A percentile compares a stretch with the other conserved stretches of the same genome.
Conservation (phyloP, 1,140 invertebrate species). For the Drosophila trapezifrons region DNA sequence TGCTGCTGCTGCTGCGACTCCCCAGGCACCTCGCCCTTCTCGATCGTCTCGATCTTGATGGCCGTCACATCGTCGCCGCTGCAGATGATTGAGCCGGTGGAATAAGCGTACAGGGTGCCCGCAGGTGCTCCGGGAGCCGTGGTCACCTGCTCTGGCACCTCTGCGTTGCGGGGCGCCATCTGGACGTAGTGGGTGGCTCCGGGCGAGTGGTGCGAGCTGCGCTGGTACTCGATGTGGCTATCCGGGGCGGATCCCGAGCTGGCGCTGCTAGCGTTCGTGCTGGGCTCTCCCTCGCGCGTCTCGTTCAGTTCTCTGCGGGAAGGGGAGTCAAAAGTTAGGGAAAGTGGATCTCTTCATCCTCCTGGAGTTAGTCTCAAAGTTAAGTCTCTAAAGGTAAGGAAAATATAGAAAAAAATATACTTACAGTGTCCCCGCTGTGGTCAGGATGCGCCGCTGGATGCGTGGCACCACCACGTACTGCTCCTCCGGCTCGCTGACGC, state of each 20-base stretch:
- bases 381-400: too few relatives aligned
- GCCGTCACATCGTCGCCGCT: slow-evolving; percentile 55
- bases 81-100: slow-evolving; percentile 69
- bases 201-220: slow-evolving; percentile 61
- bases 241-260: slow-evolving; percentile 62
- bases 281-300: slow-evolving; percentile 63
- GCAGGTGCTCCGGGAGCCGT: slow-evolving; percentile 28
- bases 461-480: slow-evolving; percentile 61
- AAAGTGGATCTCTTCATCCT: too few relatives aligned
- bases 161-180: slow-evolving; percentile 73
- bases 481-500: slow-evolving; percentile 55
- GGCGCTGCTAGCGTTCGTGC: slow-evolving; percentile 55
- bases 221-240: slow-evolving; percentile 65
- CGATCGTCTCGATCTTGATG: slow-evolving; percentile 75
- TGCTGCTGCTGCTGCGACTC: slow-evolving; percentile 63
- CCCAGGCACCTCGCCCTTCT: slow-evolving; percentile 57
- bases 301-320: slow-evolving; percentile 67
- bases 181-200: slow-evolving; percentile 71
- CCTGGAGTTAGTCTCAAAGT: too few relatives aligned
- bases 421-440: slow-evolving; percentile 79
- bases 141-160: slow-evolving; percentile 59
- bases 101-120: slow-evolving; percentile 62
- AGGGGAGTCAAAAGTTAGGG: not conserved
- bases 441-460: slow-evolving; percentile 70
- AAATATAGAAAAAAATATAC: too few relatives aligned